phyloP scores from a whole-genome alignment of 2,113 vertebrate genomes.

The cat (Felis catus) region F.catus_Fca126_mat1.0 CM031414.1:629501-630000 shows the following conservation, averaged over 20 bases:
- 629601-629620: neutral
- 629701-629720: neutral
- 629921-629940: neutral
- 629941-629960: too few relatives aligned
- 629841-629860: neutral
- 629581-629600: too few relatives aligned
- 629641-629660: neutral
- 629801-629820: neutral
- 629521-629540: neutral
- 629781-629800: accelerated
- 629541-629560: neutral
- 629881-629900: neutral
- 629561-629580: too few relatives aligned
- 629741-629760: too few relatives aligned
- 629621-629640: neutral
- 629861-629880: neutral
- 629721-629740: too few relatives aligned
- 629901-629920: accelerated
- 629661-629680: neutral
- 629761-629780: neutral
- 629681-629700: accelerated
- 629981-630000: neutral
- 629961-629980: neutral
- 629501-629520: too few relatives aligned
- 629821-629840: neutral